phyloP scores from a whole-genome alignment of 2,113 vertebrate species.

The Leptocoma aspasia region DNA sequence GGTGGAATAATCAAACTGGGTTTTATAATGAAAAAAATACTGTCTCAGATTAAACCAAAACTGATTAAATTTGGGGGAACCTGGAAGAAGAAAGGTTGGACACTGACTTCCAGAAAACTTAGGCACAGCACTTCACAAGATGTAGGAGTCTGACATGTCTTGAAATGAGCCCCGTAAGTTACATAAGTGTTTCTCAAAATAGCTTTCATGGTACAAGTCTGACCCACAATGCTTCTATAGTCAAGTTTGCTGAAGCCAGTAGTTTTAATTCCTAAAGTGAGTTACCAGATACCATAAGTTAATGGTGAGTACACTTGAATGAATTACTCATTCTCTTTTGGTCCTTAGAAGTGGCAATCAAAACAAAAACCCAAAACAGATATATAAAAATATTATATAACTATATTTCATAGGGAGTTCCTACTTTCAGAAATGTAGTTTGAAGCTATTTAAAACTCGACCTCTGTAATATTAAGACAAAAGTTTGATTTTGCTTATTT shows the following conservation, averaged over 20 bases:
- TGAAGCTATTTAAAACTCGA: background rate
- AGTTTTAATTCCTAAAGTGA: background rate
- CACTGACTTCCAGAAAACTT: background rate
- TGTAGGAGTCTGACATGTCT: background rate
- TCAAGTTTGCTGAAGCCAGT: background rate
- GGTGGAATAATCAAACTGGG: background rate
- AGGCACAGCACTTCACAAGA: background rate
- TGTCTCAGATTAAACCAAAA: background rate
- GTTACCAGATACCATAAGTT: background rate
- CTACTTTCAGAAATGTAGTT: background rate
- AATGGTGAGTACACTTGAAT: background rate
- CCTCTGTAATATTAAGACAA: background rate
- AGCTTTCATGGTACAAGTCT: background rate
- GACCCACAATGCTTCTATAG: background rate
- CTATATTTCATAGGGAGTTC: background rate
- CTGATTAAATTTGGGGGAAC: background rate
- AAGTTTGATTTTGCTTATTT: background rate
- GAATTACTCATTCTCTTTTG: background rate
- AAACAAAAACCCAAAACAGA: background rate
- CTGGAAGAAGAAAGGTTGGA: background rate
- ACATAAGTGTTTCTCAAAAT: background rate
- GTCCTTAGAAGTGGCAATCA: background rate
- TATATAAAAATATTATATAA: background rate
- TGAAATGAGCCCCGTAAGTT: background rate
- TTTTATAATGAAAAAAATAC: background rate